Evolutionary conservation across 2,888 invertebrate species (phyloP).

Genomic region (Lampropteryx suffumata): DNA sequence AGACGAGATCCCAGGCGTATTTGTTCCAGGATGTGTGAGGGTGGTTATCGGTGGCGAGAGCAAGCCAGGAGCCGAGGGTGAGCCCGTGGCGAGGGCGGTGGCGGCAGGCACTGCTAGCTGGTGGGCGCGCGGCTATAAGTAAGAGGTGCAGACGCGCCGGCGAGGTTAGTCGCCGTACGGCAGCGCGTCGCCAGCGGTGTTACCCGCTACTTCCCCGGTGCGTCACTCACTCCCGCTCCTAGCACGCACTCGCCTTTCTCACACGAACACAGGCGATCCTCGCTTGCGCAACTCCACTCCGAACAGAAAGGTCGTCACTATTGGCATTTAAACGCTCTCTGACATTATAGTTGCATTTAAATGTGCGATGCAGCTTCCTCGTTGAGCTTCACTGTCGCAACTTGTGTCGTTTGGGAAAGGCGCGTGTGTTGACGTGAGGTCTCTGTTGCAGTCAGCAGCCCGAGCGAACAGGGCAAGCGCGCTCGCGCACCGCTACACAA

Average conservation of each 20-base stretch:
- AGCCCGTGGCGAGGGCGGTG: constrained; percentile 22
- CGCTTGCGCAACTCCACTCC: constrained; percentile 75
- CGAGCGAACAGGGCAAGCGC: constrained; percentile 61
- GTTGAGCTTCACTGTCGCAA: constrained; percentile 79
- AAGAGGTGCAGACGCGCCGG: constrained; percentile 73
- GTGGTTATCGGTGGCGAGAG: constrained; percentile 28
- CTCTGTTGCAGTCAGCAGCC: constrained; percentile 76
- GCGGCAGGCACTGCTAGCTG: no score
- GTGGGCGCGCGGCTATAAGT: constrained; percentile 78
- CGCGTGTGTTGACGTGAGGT: constrained; percentile 75
- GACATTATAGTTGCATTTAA: constrained; percentile 81
- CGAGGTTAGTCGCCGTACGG: constrained; percentile 81
- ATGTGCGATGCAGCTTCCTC: constrained; percentile 79
- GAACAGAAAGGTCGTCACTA: constrained; percentile 79
- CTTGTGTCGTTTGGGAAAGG: constrained; percentile 76
- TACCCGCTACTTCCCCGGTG: constrained; percentile 60
- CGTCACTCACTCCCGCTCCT: constrained; percentile 60
- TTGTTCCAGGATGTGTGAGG: constrained; percentile 19
- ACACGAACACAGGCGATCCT: constrained; percentile 74
- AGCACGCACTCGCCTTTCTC: constrained; percentile 73
- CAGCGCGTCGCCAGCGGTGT: constrained; percentile 73
- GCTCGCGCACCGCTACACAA: constrained; percentile 41
- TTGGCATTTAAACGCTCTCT: constrained; percentile 82
- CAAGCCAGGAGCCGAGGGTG: constrained; percentile 23
- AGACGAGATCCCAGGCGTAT: no score